Evolutionary conservation across 2,113 vertebrate genomes (phyloP).

Genomic region (Aspidoscelis tigris): DNA sequence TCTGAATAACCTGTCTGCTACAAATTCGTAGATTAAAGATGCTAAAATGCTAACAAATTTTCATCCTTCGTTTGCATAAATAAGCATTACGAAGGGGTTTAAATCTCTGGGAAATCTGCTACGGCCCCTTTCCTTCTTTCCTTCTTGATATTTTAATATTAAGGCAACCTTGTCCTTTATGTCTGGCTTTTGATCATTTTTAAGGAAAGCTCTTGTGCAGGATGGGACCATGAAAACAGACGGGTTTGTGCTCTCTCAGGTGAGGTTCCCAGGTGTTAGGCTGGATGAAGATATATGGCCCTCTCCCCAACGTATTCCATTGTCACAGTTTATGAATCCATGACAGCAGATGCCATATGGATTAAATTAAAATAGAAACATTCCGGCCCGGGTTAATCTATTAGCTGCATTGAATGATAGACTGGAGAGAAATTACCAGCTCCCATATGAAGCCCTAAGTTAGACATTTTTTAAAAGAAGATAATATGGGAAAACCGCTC

Average conservation of each 20-base stretch:
- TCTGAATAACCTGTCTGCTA: background rate
- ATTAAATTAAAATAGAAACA: background rate
- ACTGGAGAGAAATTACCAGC: accelerated
- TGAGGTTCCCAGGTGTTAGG: background rate
- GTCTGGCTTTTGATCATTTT: background rate
- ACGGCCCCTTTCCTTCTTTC: background rate
- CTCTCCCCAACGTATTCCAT: background rate
- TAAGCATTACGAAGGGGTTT: background rate
- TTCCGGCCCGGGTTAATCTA: background rate
- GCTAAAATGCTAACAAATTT: background rate
- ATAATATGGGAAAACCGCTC: background rate
- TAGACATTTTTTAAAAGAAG: background rate
- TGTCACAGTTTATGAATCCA: background rate
- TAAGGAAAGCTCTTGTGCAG: background rate
- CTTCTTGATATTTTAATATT: background rate
- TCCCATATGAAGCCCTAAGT: background rate
- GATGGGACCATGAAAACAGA: background rate
- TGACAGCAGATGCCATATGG: background rate
- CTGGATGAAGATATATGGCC: background rate
- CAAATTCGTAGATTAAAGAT: background rate
- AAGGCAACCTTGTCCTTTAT: background rate
- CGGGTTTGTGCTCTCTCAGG: background rate
- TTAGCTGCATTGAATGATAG: background rate
- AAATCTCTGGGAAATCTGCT: background rate
- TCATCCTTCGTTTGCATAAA: background rate